Conservation (phyloP, 2,113 vertebrate species). For the Ranitomeya imitator region DNA sequence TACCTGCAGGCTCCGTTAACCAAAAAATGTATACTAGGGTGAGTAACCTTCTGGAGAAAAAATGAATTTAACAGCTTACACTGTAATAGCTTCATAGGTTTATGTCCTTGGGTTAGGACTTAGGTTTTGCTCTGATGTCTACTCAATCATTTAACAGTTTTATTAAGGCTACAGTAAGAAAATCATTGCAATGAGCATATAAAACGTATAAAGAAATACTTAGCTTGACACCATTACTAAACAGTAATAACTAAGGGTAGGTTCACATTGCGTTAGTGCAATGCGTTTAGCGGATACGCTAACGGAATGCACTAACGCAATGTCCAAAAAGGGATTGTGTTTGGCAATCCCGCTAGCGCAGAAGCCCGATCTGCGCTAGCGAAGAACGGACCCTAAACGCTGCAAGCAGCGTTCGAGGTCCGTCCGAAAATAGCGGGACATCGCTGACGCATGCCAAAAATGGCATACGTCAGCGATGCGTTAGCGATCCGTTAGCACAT, state of each 20-base stretch:
- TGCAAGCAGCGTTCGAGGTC: no score
- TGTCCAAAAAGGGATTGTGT: no score
- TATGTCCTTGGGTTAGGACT: slow-evolving; percentile 22
- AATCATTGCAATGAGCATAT: background rate
- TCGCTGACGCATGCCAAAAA: no score
- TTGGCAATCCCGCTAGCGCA: no score
- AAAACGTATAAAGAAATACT: background rate
- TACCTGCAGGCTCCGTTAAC: background rate
- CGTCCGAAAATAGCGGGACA: no score
- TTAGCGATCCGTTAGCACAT: no score
- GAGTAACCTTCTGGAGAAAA: slow-evolving; percentile 19
- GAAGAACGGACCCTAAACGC: no score
- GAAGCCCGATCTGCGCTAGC: no score
- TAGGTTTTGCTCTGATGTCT: slow-evolving; percentile 11
- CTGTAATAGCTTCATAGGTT: background rate
- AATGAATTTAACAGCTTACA: background rate
- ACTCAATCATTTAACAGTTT: background rate
- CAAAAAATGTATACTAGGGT: slow-evolving; percentile 15
- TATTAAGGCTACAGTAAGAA: slow-evolving; percentile 7
- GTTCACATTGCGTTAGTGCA: no score
- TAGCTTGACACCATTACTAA: background rate
- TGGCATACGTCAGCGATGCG: no score
- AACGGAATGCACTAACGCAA: no score
- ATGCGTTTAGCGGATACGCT: no score
- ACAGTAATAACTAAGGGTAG: background rate